Base-by-base conservation (phyloP, 2,113 vertebrate genomes). In the Ptilonorhynchus violaceus region DNA sequence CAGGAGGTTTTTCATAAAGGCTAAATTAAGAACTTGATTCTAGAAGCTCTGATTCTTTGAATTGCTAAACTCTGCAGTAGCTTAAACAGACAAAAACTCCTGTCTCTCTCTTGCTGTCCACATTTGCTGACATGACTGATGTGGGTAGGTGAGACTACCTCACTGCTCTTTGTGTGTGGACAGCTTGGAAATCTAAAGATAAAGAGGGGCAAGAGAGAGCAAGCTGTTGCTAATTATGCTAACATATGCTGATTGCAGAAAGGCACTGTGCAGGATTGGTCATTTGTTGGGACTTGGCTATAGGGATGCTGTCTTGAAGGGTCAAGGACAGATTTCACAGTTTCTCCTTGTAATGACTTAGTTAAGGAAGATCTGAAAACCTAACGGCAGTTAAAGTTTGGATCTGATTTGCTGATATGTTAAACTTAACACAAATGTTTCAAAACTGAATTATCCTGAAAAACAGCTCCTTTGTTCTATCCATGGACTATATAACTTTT, bases 181-280 rank as follows among this genome's bases (percentile, higher is more conserved):
- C 31, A 83, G 17, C 25, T 91, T 92, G 93, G 73, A 96, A 89
- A 89, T 70, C 60, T 74, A 78, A 88, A 90, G 30, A 83, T 69
- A 31, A 69, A 83, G 10, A 41, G 24, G 31, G 13, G 19, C 55
- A 73, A 76, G 23, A 85, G 33, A 92, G 11, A 84, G 10, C 56
- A 91, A 67, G 31, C 21, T 84, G 21, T 35, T 74, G 42, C 16
- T 74, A 86, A 84, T 84, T 92, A 89, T 42, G 23, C 33, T 56
- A 70, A 63, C 5, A 42, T 14, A 78, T 24, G 25, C 41, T 85
- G 76, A 74, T 62, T 70, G 81, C 30, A 76, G 52, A 91, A 93
- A 81, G 50, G 27, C 55, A 28, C 72, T 89, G 66, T 78, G 33
- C 55, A 81, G 33, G 50, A 79, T 35, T 64, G 49, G 44, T 55